These are phyloP conservation scores for Sitta europaea DNA, from an alignment of 2,113 vertebrate genomes.

Conservation along the genomic window DNA sequence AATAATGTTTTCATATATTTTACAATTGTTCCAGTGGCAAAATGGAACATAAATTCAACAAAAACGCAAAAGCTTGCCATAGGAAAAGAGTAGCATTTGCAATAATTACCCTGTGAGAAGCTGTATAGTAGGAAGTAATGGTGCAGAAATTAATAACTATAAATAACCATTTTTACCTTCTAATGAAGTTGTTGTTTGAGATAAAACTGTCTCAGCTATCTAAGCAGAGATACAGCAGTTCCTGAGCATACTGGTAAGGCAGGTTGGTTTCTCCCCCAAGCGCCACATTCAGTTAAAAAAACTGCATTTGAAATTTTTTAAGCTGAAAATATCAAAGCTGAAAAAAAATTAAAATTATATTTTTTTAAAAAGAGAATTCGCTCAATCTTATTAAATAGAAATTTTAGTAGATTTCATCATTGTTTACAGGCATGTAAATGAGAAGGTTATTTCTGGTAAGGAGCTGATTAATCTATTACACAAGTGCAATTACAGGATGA, in stretches of 20 bases:
- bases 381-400: neutral
- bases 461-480: neutral
- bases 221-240: neutral
- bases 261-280: neutral
- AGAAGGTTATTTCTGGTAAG: neutral
- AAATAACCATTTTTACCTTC: neutral
- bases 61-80: neutral
- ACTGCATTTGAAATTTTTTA: neutral
- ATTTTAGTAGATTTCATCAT: neutral
- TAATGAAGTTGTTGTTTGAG: neutral
- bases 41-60: neutral
- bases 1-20: neutral
- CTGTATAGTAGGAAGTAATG: neutral
- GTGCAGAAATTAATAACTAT: neutral
- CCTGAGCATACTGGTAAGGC: neutral
- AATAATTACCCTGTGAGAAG: neutral
- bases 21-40: neutral
- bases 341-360: neutral
- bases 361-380: neutral
- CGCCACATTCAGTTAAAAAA: neutral
- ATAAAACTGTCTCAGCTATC: neutral
- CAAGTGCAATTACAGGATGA: neutral
- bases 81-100: neutral
- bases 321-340: neutral
- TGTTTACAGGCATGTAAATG: neutral